These are phyloP conservation scores for Pimephales promelas DNA, from an alignment of 2,113 vertebrate species.

Conservation along the genomic window DNA sequence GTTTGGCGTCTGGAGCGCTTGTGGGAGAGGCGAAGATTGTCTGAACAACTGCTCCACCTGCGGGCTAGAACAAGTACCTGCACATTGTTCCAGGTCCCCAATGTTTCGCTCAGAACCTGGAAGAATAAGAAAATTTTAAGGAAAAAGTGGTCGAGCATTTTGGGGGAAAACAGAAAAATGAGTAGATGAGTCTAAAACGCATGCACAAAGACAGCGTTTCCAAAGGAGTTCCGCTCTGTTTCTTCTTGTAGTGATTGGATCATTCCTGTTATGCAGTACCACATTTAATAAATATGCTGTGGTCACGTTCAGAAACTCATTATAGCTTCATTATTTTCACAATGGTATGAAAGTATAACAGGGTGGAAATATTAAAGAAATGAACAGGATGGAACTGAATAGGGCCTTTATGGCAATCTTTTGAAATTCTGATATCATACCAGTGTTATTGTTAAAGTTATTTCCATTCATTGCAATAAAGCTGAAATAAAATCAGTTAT, in stretches of 20 bases:
- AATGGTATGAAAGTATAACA: background rate
- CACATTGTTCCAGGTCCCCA: slow-evolving; percentile 62
- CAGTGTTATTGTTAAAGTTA: background rate
- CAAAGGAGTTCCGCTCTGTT: background rate
- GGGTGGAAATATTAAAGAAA: too few relatives aligned
- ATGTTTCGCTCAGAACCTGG: slow-evolving; percentile 67
- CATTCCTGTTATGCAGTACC: background rate
- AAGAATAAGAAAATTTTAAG: slow-evolving; percentile 1
- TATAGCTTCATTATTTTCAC: background rate
- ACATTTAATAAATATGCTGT: background rate
- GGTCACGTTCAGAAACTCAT: background rate
- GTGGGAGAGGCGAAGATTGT: slow-evolving; percentile 59
- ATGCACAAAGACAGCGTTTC: background rate
- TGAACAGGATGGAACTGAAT: too few relatives aligned
- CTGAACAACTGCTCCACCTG: slow-evolving; percentile 61
- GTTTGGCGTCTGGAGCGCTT: slow-evolving; percentile 50
- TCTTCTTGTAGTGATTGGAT: background rate
- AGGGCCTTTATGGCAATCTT: background rate
- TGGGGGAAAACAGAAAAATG: background rate
- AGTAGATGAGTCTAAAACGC: too few relatives aligned
- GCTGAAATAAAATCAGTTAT: too few relatives aligned
- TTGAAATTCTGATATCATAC: background rate
- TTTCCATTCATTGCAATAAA: background rate
- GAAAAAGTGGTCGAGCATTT: background rate
- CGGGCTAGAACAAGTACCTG: slow-evolving; percentile 48